Evolutionary conservation across 2,888 invertebrate species (phyloP).

Genomic region (Malachius bipustulatus): DNA sequence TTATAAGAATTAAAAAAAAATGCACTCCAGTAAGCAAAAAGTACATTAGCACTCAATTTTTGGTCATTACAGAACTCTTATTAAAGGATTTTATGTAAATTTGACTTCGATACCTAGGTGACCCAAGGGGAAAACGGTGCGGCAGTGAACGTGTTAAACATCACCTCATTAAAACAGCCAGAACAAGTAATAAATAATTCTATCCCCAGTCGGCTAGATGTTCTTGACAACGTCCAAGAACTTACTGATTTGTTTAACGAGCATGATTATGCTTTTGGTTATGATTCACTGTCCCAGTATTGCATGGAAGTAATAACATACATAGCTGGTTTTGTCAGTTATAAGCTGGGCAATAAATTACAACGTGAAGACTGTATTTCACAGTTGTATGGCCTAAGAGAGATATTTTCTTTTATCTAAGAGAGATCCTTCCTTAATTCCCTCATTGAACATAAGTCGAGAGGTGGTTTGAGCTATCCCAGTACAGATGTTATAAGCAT

Average conservation of each 20-base stretch:
- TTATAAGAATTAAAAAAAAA: no score
- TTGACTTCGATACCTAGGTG: no score
- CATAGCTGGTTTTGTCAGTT: constrained; percentile 7
- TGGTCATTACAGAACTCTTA: no score
- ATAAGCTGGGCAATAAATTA: constrained; percentile 6
- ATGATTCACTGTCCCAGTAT: constrained; percentile 5
- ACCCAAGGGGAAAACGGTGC: no score
- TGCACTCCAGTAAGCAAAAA: no score
- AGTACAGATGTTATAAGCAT: not conserved
- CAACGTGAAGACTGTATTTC: constrained; percentile 2
- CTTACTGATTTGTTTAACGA: constrained; percentile 5
- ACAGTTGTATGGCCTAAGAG: constrained; percentile 1
- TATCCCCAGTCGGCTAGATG: not conserved
- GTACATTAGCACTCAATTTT: no score
- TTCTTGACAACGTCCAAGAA: not conserved
- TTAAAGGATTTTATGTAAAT: no score
- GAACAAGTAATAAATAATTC: constrained; percentile 6
- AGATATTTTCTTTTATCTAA: no score
- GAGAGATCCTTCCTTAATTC: no score
- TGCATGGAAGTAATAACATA: constrained; percentile 5
- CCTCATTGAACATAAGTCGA: not conserved
- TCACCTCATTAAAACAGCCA: no score
- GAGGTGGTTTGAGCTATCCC: not conserved
- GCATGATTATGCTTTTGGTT: constrained; percentile 5
- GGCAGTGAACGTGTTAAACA: no score